Evolutionary conservation across 1,140 invertebrate species (phyloP).

Genomic region (Cotesia chilonis): DNA sequence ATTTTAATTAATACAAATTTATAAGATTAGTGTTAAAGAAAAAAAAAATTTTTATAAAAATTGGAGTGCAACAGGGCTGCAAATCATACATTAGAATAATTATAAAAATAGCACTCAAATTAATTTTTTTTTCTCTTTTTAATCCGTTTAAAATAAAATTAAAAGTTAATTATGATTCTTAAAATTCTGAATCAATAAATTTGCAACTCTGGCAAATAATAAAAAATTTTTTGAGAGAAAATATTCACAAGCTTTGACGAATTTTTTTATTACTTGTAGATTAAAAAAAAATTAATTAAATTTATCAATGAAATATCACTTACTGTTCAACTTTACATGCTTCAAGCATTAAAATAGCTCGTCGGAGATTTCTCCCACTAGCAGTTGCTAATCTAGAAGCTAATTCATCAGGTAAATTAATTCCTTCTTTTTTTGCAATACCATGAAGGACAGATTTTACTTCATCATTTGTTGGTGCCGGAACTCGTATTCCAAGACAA

Average conservation of each 20-base stretch:
- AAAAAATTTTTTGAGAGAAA: too few relatives aligned
- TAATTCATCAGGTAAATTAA: slow-evolving; percentile 81
- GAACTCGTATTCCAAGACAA: slow-evolving; percentile 89
- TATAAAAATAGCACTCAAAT: too few relatives aligned
- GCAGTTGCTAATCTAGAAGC: slow-evolving; percentile 81
- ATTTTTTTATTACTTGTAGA: too few relatives aligned
- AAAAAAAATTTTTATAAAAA: background rate
- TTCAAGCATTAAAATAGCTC: slow-evolving; percentile 94
- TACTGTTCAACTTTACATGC: slow-evolving; percentile 90
- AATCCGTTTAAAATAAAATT: too few relatives aligned
- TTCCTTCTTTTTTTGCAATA: slow-evolving; percentile 87
- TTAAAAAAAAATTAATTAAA: too few relatives aligned
- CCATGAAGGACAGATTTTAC: slow-evolving; percentile 74
- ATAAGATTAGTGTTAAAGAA: slow-evolving; percentile 6
- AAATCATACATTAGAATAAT: too few relatives aligned
- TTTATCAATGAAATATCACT: slow-evolving; percentile 40
- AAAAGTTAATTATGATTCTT: too few relatives aligned
- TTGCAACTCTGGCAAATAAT: too few relatives aligned
- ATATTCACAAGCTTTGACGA: too few relatives aligned
- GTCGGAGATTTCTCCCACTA: slow-evolving; percentile 89
- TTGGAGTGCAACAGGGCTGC: too few relatives aligned
- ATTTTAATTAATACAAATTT: slow-evolving; percentile 1
- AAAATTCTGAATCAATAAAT: too few relatives aligned
- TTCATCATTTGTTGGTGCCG: slow-evolving; percentile 84
- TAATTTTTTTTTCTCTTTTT: too few relatives aligned